A percentile compares a stretch with the other conserved stretches of the same genome.
Conservation (phyloP, 2,888 invertebrate genomes). For the Gari tellinella region DNA sequence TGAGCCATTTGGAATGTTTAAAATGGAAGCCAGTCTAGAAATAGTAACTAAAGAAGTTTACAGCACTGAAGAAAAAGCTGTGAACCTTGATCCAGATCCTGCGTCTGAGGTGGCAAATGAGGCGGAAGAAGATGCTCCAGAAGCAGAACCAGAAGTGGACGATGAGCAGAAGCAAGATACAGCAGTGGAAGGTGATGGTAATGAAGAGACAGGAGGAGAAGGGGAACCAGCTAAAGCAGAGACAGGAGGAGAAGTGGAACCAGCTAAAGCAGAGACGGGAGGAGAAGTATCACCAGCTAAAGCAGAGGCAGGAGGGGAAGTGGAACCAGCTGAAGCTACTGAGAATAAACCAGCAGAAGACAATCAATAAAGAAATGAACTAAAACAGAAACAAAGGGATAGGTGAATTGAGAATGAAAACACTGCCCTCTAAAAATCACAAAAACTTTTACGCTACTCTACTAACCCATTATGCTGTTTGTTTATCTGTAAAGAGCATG, state of each 20-base stretch:
- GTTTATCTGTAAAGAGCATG: too few relatives aligned
- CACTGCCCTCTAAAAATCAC: too few relatives aligned
- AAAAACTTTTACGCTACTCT: too few relatives aligned
- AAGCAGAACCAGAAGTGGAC: background rate
- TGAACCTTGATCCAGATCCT: too few relatives aligned
- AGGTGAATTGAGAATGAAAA: too few relatives aligned
- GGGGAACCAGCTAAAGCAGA: background rate
- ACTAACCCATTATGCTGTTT: too few relatives aligned
- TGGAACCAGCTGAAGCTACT: background rate
- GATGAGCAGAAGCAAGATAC: background rate
- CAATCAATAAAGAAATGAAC: too few relatives aligned
- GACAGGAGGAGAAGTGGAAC: background rate
- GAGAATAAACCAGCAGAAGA: too few relatives aligned
- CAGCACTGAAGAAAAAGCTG: too few relatives aligned
- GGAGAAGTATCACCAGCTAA: too few relatives aligned
- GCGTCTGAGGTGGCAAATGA: background rate
- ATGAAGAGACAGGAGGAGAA: background rate
- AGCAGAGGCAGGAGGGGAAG: background rate
- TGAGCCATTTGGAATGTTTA: background rate
- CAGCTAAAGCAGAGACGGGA: too few relatives aligned
- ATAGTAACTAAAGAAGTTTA: background rate
- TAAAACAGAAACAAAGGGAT: too few relatives aligned
- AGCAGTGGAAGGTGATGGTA: slow-evolving; percentile 1
- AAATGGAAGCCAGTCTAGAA: background rate
- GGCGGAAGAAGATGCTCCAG: background rate